Base-by-base conservation (phyloP, 2,888 invertebrate species). In the Ochlodes sylvanus region DNA sequence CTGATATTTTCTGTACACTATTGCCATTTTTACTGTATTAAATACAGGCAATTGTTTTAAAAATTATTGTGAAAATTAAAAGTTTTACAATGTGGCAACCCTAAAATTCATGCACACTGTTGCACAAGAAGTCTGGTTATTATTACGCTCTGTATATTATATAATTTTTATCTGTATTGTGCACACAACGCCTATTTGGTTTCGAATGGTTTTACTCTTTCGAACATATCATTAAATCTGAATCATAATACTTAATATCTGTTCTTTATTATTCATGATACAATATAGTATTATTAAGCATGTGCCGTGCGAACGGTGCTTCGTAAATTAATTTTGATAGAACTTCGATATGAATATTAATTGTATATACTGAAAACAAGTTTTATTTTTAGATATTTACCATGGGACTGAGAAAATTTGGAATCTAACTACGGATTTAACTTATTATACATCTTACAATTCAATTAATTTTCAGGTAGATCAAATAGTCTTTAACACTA, bases 141-240 rank as follows among this genome's bases (percentile, higher is more conserved):
- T 83, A 82, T 87, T 84, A 83, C 86, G 88, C 85, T 88, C 87
- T 85, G 81, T 77, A 85, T 81, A 79, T 70, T 72, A 81, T 83
- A 63, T 63, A 79, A 80, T 79, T 72, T 76, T 52, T 77, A 76
- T 77, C 75, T 19, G 41, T 34, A 63, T 63, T 54, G 54, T 63
- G 21, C 52, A 54, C 41, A 63, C 74, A 73, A 88, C 87, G 89
- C 80, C 80, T 86, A 73, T 84, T 85, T 87, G 82, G 74, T 81
- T 84, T 78, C 81, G 75, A 80, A 87, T 85, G 74, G 76, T 72
- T 72, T 70, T 72, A 41, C 54, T 73, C 75, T 73, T 76, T 77
- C 74, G 73, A 70, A 75, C 69, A 7, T 71, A 71, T 75, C 73
- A 76, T 76, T 72, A 71, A 72, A 75, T 70, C 70, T 65, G 54